Conservation (phyloP, 2,888 invertebrate genomes). For the Chaetogeoica ovagalla region DNA sequence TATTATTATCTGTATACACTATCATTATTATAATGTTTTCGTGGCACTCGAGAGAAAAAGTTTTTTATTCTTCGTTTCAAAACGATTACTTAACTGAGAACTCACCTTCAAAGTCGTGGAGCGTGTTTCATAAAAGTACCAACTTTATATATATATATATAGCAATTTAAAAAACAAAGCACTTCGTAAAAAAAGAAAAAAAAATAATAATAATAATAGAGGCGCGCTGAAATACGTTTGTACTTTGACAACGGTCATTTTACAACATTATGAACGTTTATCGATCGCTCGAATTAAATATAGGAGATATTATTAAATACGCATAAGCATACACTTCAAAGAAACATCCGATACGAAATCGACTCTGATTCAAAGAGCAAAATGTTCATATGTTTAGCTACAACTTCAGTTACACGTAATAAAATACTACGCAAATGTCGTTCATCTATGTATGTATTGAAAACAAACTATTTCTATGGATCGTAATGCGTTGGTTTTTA, state of each 20-base stretch:
- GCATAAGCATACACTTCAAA: neutral
- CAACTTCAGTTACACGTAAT: neutral
- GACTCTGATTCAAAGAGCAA: neutral
- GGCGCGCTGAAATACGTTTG: neutral
- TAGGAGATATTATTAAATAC: neutral
- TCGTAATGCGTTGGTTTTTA: too few relatives aligned
- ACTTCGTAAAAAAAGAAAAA: neutral
- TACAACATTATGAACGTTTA: neutral
- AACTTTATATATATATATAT: neutral
- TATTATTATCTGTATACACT: too few relatives aligned
- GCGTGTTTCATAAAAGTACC: constrained; percentile 9
- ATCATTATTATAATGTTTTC: constrained; percentile 5
- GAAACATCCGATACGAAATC: too few relatives aligned
- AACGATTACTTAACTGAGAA: constrained; percentile 25
- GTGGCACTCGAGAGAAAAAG: neutral
- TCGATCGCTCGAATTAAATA: neutral
- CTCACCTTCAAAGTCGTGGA: neutral
- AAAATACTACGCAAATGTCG: neutral
- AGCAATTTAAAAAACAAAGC: constrained; percentile 4
- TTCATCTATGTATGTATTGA: neutral
- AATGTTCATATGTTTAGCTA: neutral
- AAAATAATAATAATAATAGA: neutral
- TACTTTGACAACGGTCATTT: constrained; percentile 16
- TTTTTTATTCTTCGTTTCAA: constrained; percentile 22
- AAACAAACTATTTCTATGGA: neutral